Evolutionary conservation across 1,140 invertebrate species (phyloP).

Genomic region (Leptinotarsa undecemlineata): DNA sequence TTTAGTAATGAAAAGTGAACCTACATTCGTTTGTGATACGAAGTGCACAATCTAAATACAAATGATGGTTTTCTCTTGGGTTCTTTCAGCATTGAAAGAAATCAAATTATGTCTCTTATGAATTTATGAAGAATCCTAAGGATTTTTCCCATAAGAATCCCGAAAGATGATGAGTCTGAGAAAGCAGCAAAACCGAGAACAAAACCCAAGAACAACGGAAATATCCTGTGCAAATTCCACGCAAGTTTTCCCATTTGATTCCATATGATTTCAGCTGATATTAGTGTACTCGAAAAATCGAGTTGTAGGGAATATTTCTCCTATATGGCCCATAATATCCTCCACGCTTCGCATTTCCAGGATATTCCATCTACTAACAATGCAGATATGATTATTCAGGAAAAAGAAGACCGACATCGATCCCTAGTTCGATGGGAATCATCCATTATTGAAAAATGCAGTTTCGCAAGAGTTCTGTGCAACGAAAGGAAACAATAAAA

Average conservation of each 20-base stretch:
- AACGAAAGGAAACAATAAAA: not conserved
- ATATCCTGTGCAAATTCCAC: not conserved
- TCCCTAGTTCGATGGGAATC: not conserved
- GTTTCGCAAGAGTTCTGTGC: not conserved
- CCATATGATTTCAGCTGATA: slow-evolving; percentile 1
- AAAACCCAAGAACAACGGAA: not conserved
- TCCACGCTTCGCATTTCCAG: slow-evolving; percentile 1
- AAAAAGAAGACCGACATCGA: not conserved
- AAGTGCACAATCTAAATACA: too few species aligned
- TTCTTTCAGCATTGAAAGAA: too few species aligned
- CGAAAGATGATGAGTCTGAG: not conserved
- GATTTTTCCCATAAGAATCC: not conserved
- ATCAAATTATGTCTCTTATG: too few species aligned
- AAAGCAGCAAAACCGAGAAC: not conserved
- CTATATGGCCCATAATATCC: slow-evolving; percentile 5
- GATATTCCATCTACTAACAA: slow-evolving; percentile 4
- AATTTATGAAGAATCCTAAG: too few species aligned
- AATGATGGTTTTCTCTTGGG: too few species aligned
- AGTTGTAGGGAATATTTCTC: not conserved
- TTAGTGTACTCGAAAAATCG: slow-evolving; percentile 5
- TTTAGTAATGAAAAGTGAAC: too few species aligned
- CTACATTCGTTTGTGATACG: too few species aligned
- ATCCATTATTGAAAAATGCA: not conserved
- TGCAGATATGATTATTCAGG: not conserved
- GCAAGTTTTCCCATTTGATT: not conserved